Base-by-base conservation (phyloP, 2,888 invertebrate species). In the Philereme transversata region DNA sequence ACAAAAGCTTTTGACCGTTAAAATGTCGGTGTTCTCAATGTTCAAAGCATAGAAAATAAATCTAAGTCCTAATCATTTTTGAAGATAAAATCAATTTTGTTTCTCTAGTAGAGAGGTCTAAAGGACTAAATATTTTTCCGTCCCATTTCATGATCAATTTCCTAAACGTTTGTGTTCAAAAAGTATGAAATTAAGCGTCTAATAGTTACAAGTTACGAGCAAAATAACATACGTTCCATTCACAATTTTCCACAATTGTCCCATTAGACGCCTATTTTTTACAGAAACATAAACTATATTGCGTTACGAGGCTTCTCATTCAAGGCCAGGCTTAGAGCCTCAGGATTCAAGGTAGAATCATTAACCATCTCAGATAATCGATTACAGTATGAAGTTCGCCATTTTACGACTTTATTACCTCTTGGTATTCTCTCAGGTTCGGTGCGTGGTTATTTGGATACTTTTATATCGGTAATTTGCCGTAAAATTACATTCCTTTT, bases 321-420 rank as follows among this genome's bases (percentile, higher is more conserved):
- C 59, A 61, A 64, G 62, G 64, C 51, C 59, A 54, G 40, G 56
- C 51, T 56, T 48, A 56, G 50, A 49, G 53, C 60, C 58, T 61
- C 43, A 54, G 57, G 60, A 52, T 60, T 54, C 52, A 48, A 67
- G 64, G 57, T 46, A 57, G 55, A 62, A 55, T 46, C 67, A 57
- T 65, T 55, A 56, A 60, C 57, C 60, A 57, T 65, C 51, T 41
- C 52, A 33, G 44, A 52, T 62, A 68, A 66, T 70, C 68, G 66
- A 68, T 70, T 66, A 64, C 52, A 63, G 55, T 55, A 53, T 65
- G 52, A 62, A 61, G 61, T 53, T 65, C 58, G 49, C 46, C 5
- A 46, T 52, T 62, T 69, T 62, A 64, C 55, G 48, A 60, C 56
- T 54, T 61, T 58, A 56, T 64, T 64, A 36, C 52, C 46, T 57